phyloP scores from a whole-genome alignment of 2,888 invertebrate species.

The Empis stercorea region DNA sequence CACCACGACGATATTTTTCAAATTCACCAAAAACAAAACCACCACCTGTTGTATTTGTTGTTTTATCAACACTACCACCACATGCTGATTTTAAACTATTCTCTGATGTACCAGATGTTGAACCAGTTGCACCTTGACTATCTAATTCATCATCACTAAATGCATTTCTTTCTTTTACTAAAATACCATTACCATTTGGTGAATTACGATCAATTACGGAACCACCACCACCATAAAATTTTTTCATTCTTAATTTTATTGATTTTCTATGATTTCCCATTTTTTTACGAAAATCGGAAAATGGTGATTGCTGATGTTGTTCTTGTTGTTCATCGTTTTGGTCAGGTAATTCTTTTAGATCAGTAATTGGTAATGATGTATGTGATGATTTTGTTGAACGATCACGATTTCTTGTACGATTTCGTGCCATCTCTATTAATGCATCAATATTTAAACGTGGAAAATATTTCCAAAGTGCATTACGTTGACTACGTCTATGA shows the following conservation, averaged over 20 bases:
- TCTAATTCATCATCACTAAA: slow-evolving; percentile 13
- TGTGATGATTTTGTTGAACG: neutral
- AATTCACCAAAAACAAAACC: slow-evolving; percentile 10
- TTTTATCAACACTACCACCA: slow-evolving; percentile 1
- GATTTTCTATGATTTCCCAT: slow-evolving; percentile 24
- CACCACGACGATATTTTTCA: slow-evolving; percentile 11
- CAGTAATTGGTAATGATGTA: neutral
- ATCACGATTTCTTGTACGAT: neutral
- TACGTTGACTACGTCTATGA: slow-evolving; percentile 5
- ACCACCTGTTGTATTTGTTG: neutral
- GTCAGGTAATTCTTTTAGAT: neutral
- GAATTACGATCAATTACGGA: too few relatives aligned
- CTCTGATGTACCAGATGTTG: slow-evolving; percentile 9
- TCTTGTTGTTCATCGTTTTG: slow-evolving; percentile 1
- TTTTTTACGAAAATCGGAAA: slow-evolving; percentile 20
- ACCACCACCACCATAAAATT: slow-evolving; percentile 14
- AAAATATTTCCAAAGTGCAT: slow-evolving; percentile 21
- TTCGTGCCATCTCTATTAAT: slow-evolving; percentile 19
- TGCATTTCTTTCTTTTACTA: slow-evolving; percentile 9
- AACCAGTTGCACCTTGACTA: slow-evolving; percentile 11
- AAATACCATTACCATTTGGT: neutral
- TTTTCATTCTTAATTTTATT: slow-evolving; percentile 22
- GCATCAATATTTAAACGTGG: slow-evolving; percentile 21
- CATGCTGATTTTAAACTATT: slow-evolving; percentile 10
- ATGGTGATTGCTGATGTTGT: slow-evolving; percentile 15